A percentile compares a stretch with the other conserved stretches of the same genome.
phyloP scores from a whole-genome alignment of 2,888 invertebrate genomes.

The Cyclophora albipunctata region DNA sequence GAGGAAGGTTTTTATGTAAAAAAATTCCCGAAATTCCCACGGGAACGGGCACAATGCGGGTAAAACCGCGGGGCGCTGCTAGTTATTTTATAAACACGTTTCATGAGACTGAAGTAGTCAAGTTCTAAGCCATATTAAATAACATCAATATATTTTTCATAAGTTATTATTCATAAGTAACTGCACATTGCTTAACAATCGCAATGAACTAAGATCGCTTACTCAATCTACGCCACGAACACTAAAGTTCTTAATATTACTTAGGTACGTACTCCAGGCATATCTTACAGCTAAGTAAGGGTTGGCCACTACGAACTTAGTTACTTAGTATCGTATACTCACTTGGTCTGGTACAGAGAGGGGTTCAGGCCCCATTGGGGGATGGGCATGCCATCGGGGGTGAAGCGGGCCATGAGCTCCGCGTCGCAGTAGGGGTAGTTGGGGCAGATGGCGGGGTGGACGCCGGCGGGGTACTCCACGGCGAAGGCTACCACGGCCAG shows the following conservation, averaged over 20 bases:
- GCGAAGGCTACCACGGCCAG: slow-evolving; percentile 59
- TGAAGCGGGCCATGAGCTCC: slow-evolving; percentile 56
- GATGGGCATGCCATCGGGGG: slow-evolving; percentile 59
- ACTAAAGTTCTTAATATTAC: background rate
- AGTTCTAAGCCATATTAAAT: too few relatives aligned
- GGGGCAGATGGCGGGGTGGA: slow-evolving; percentile 75
- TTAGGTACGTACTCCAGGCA: too few relatives aligned
- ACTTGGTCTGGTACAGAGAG: slow-evolving; percentile 35
- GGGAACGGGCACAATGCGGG: too few relatives aligned
- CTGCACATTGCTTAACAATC: too few relatives aligned
- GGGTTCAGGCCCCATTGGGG: slow-evolving; percentile 63
- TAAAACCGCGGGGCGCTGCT: too few relatives aligned
- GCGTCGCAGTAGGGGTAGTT: slow-evolving; percentile 75
- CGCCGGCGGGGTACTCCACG: slow-evolving; percentile 72
- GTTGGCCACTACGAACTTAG: background rate
- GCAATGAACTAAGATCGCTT: background rate
- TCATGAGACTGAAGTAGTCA: background rate
- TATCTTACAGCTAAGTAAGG: too few relatives aligned
- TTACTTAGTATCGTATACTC: slow-evolving; percentile 12
- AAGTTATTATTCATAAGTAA: background rate
- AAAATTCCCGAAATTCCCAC: too few relatives aligned
- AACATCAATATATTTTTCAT: background rate
- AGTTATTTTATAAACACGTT: background rate
- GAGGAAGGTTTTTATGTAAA: too few relatives aligned
- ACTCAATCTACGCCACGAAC: background rate